Conservation (phyloP, 2,113 vertebrate genomes). For the Onychostruthus taczanowskii region DNA sequence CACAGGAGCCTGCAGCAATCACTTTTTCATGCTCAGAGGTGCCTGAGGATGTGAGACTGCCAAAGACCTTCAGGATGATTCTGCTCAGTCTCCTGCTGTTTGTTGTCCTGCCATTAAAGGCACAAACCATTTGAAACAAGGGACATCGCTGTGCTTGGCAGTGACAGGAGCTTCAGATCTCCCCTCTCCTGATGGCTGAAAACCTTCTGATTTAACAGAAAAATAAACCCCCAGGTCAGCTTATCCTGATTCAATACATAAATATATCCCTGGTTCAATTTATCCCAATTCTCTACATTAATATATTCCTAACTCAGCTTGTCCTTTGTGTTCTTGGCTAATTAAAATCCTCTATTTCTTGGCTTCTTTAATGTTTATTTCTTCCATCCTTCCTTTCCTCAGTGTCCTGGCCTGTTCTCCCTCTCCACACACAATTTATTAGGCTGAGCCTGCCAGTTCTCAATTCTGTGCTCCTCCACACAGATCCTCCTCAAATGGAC, state of each 20-base stretch:
- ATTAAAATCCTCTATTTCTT: background rate
- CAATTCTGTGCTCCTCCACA: background rate
- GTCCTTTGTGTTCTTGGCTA: background rate
- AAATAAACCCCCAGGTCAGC: background rate
- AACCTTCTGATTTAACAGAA: background rate
- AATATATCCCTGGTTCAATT: background rate
- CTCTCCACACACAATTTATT: background rate
- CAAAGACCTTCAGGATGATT: background rate
- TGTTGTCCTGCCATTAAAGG: background rate
- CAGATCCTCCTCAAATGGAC: background rate
- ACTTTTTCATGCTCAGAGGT: background rate
- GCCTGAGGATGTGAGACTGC: background rate
- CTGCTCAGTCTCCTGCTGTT: background rate
- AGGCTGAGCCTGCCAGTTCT: background rate
- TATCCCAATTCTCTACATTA: background rate
- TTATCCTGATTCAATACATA: background rate
- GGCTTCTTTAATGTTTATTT: background rate
- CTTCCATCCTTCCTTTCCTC: background rate
- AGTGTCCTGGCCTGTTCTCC: background rate
- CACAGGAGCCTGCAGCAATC: background rate
- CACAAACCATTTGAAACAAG: background rate
- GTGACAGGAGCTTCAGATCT: background rate
- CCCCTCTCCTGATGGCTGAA: background rate
- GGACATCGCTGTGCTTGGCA: background rate
- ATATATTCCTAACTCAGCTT: background rate